Conservation (phyloP, 2,888 invertebrate genomes). For the Sarcophaga variegata region DNA sequence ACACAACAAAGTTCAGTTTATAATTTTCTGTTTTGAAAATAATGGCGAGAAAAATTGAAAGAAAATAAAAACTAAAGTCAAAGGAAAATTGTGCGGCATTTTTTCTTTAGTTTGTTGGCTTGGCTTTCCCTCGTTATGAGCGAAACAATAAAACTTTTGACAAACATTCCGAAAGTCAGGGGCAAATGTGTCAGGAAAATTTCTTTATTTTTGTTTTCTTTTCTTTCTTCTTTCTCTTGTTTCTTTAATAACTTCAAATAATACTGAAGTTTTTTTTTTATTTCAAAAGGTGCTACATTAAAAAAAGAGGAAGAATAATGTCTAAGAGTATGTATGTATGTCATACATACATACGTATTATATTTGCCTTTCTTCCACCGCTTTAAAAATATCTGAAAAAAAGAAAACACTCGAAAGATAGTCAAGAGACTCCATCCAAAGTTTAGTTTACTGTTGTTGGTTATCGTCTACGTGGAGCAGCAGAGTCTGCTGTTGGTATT, state of each 20-base stretch:
- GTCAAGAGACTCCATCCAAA: no score
- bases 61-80: not conserved
- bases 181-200: slow-evolving; percentile 27
- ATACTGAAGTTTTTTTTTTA: not conserved
- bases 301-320: not conserved
- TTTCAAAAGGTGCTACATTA: slow-evolving; percentile 17
- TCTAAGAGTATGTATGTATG: no score
- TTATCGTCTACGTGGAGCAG: no score
- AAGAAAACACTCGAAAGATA: no score
- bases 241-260: not conserved
- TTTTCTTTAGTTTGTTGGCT: not conserved
- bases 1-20: not conserved
- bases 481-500: not conserved
- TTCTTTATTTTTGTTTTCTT: no score
- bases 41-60: not conserved
- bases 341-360: no score
- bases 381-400: no score
- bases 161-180: slow-evolving; percentile 48
- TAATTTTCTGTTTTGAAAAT: slow-evolving; percentile 22
- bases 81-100: slow-evolving; percentile 41
- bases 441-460: no score
- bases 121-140: slow-evolving; percentile 3
- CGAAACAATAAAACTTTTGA: slow-evolving; percentile 22
- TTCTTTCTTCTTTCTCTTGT: no score
- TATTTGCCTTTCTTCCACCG: no score